Evolutionary conservation across 2,888 invertebrate species (phyloP).

Genomic region (Chymomyza fuscimana): DNA sequence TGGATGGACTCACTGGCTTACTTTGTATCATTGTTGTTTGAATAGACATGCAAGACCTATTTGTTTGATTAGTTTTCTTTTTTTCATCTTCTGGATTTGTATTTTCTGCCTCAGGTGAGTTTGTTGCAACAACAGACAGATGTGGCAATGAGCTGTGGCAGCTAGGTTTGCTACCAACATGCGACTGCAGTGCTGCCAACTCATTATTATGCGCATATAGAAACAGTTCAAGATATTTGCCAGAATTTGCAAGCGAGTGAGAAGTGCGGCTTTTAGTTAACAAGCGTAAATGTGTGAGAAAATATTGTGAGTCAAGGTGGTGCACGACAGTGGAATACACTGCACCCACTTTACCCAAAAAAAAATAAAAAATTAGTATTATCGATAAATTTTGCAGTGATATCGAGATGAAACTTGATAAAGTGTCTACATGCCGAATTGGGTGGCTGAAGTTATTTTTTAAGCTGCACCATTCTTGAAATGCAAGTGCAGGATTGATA

Average conservation of each 20-base stretch:
- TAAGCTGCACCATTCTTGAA: too few relatives aligned
- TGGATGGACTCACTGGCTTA: neutral
- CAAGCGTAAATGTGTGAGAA: neutral
- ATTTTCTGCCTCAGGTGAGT: conserved; percentile 7
- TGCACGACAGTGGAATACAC: too few relatives aligned
- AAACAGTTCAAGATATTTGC: neutral
- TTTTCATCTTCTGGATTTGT: neutral
- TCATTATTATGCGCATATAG: neutral
- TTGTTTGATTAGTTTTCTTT: conserved; percentile 8
- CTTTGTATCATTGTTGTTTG: conserved; percentile 1
- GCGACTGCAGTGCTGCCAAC: neutral
- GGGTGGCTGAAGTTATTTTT: too few relatives aligned
- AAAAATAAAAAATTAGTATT: too few relatives aligned
- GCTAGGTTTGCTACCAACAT: neutral
- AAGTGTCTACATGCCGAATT: too few relatives aligned
- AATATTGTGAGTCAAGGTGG: too few relatives aligned
- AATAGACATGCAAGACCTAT: neutral
- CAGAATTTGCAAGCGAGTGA: neutral
- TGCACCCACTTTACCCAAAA: too few relatives aligned
- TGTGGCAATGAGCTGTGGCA: neutral
- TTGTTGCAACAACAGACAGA: conserved; percentile 5
- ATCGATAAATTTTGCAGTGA: too few relatives aligned
- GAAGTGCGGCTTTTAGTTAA: neutral
- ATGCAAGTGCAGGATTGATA: too few relatives aligned
- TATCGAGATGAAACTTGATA: too few relatives aligned